Conservation (phyloP, 2,797 vertebrate species). For the Galaxias olidus region DNA sequence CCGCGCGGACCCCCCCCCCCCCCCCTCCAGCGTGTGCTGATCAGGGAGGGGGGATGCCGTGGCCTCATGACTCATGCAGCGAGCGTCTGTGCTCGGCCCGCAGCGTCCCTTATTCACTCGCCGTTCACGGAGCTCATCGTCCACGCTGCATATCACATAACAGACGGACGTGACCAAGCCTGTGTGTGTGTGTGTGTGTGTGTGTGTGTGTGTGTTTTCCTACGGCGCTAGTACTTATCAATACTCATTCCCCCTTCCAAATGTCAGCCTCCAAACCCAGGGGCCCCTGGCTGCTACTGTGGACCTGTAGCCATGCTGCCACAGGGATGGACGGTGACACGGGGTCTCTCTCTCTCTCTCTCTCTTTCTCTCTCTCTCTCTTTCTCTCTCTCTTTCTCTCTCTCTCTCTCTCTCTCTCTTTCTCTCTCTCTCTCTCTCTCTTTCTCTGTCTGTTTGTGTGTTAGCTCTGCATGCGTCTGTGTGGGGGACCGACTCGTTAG, state of each 20-base stretch:
- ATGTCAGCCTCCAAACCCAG: slow-evolving; percentile 71
- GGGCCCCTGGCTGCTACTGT: slow-evolving; percentile 47
- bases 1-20: too few relatives aligned
- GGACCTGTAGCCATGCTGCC: background rate
- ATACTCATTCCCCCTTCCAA: slow-evolving; percentile 66
- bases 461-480: background rate
- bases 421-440: background rate
- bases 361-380: background rate
- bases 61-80: slow-evolving; percentile 57
- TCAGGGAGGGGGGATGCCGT: background rate
- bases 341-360: background rate
- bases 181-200: slow-evolving; percentile 3
- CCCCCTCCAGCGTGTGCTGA: background rate
- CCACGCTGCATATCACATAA: slow-evolving; percentile 67
- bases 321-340: too few relatives aligned
- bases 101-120: slow-evolving; percentile 67
- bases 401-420: background rate
- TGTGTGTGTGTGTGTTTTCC: slow-evolving; percentile 54
- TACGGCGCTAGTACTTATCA: slow-evolving; percentile 51
- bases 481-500: too few relatives aligned
- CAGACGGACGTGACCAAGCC: slow-evolving; percentile 26
- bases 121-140: slow-evolving; percentile 59
- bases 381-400: background rate
- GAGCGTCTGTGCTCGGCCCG: slow-evolving; percentile 20
- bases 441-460: background rate